Base-by-base conservation (phyloP, 2,113 vertebrate species). In the Carettochelys insculpta region DNA sequence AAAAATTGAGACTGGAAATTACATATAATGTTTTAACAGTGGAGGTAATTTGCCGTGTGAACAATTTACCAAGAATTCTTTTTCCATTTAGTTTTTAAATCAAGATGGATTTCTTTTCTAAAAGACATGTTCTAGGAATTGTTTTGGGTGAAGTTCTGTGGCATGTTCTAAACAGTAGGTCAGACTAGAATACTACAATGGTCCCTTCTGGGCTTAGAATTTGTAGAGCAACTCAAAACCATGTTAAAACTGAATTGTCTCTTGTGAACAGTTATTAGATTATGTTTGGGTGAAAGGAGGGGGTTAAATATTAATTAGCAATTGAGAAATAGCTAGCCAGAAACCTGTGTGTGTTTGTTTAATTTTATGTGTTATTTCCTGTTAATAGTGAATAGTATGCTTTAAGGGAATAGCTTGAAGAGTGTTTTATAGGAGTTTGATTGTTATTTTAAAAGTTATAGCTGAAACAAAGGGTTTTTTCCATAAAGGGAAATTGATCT, bases 361-460 rank as follows among this genome's bases (percentile, higher is more conserved):
- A 65, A 25, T 86, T 92, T 89, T 90, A 7, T 61, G 56, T 50
- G 61, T 52, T 86, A 3, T n/a, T 61, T 56, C 12, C 16, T 86
- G 24, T 68, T 90, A 90, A 87, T 65, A 78, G 3, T 1, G 19
- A 45, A 89, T 12, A 52, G 79, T 83, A 86, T 50, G 80, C 82
- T 89, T 87, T 79, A 92, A 68, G 4, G 24, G 6, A n/a, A 83
- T 75, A 50, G 73, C 91, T 90, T 75, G 76, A 71, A 93, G 85
- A 61, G 92, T 93, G 86, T 85, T 4, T 34, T 87, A 25, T 94
- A 86, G 88, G 77, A 89, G 82, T 75, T 89, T 34, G 11, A 78
- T 90, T 61, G 58, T 61, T 11, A n/a, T n/a, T 61, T 87, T 88
- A 77, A 91, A 76, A 89, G 65, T 77, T 93, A 52, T 41, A 82